Evolutionary conservation across 2,888 invertebrate species (phyloP), one percentile per base, ranked within the genome.

Genomic region (Mimumesa dahlbomi): DNA sequence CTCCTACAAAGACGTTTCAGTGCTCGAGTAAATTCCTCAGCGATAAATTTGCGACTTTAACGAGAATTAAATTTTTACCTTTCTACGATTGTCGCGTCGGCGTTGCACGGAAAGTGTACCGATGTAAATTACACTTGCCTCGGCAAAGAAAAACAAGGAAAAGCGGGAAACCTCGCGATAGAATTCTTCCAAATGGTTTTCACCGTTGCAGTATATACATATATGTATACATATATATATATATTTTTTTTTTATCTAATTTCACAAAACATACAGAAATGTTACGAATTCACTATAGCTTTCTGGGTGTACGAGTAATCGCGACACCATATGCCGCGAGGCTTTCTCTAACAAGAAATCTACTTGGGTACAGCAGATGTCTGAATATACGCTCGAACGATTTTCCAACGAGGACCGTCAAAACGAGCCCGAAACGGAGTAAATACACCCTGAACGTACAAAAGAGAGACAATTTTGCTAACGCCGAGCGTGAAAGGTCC

Each of bases 391-490:
- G 79, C 73, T 71, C 64, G 62, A 79, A 25, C 63, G 78, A 77
- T 78, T 84, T 83, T 75, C 74, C 59, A 50, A 67, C 69, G 69
- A 81, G 76, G 45, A 61, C 42, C 63, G 61, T 66, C 52, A 66
- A 79, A 79, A 84, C 70, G 40, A 22, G 43, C 18, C 66, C 68
- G 45, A 70, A 71, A 76, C 69, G 76, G 73, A 59, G 82, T 73
- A 84, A 83, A 84, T 80, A 84, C 63, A 52, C 69, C 65, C 16
- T 21, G 29, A 46, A 45, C 61, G 76, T 59, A 77, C 73, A 79
- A 79, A 82, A 72, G 82, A 71, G 75, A 77, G 79, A 81, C 82
- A 80, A 83, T 84, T 80, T 84, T 70, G 74, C 63, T 74, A 73
- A 79, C 71, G 73, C 62, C 46, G 50, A 83, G 73, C 79, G 73